phyloP scores from a whole-genome alignment of 1,140 invertebrate genomes.

The Lerema accius region DNA sequence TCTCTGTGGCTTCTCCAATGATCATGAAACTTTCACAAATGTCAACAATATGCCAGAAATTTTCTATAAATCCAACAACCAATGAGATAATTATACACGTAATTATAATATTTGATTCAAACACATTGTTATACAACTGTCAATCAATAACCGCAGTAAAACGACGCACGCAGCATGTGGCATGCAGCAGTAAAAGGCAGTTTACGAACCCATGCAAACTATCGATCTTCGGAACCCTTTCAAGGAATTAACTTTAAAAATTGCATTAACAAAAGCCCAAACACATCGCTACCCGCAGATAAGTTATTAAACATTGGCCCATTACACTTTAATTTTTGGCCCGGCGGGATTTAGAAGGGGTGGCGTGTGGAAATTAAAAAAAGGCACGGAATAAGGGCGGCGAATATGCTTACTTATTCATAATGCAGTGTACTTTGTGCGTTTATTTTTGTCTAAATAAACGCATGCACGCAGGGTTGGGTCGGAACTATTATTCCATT shows the following conservation, averaged over 20 bases:
- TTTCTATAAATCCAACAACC: no score
- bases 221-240: slow-evolving; percentile 49
- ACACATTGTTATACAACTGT: not conserved
- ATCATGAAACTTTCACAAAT: no score
- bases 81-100: no score
- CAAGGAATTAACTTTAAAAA: slow-evolving; percentile 68
- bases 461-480: slow-evolving; percentile 38
- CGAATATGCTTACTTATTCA: slow-evolving; percentile 45
- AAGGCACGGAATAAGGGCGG: slow-evolving; percentile 42
- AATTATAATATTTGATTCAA: no score
- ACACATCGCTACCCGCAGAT: slow-evolving; percentile 73
- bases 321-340: slow-evolving; percentile 79
- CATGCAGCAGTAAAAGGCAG: slow-evolving; percentile 16
- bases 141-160: slow-evolving; percentile 17
- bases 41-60: no score
- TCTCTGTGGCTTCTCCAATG: no score
- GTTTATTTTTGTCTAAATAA: slow-evolving; percentile 36
- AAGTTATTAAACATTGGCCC: slow-evolving; percentile 78
- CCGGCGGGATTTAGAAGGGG: slow-evolving; percentile 68
- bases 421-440: slow-evolving; percentile 35
- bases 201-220: slow-evolving; percentile 29
- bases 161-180: slow-evolving; percentile 5
- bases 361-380: slow-evolving; percentile 63
- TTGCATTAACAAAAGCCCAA: slow-evolving; percentile 75
- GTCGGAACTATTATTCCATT: slow-evolving; percentile 35